A percentile compares a stretch with the other conserved stretches of the same genome.
Evolutionary conservation across 2,797 vertebrate genomes (phyloP).

Genomic region (Megalops cyprinoides): DNA sequence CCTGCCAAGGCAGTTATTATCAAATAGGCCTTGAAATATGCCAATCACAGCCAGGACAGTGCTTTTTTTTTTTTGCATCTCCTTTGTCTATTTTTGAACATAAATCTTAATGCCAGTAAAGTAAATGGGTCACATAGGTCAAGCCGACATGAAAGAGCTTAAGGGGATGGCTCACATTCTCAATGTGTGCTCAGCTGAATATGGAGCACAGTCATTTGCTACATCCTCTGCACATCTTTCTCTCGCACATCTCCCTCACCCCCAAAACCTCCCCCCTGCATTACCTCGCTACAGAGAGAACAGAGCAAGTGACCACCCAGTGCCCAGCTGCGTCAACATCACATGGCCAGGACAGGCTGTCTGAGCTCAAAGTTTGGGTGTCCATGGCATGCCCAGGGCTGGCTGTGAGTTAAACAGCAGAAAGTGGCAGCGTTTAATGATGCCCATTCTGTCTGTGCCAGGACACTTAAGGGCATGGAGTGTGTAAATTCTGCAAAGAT

Average conservation of each 20-base stretch:
- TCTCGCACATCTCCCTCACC: constrained; percentile 16
- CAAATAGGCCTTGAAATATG: no score
- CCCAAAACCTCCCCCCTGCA: background rate
- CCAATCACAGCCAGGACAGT: no score
- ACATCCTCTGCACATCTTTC: constrained; percentile 31
- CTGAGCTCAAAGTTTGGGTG: background rate
- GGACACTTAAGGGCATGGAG: no score
- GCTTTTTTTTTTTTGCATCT: background rate
- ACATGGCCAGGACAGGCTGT: no score
- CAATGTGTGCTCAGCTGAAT: background rate
- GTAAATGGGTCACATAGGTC: constrained; percentile 22
- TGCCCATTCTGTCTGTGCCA: no score
- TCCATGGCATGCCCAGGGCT: background rate
- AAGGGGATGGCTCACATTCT: background rate
- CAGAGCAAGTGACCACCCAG: background rate
- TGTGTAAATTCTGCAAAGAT: background rate
- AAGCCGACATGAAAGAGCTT: constrained; percentile 18
- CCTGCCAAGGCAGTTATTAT: no score
- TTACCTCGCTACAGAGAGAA: background rate
- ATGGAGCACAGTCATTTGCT: background rate
- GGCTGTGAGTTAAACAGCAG: background rate
- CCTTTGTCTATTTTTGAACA: constrained; percentile 20
- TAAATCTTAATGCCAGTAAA: constrained; percentile 8
- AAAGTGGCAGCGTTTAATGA: background rate
- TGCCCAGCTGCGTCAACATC: background rate